phyloP scores from a whole-genome alignment of 2,797 vertebrate genomes.

The Passerculus sandwichensis region DNA sequence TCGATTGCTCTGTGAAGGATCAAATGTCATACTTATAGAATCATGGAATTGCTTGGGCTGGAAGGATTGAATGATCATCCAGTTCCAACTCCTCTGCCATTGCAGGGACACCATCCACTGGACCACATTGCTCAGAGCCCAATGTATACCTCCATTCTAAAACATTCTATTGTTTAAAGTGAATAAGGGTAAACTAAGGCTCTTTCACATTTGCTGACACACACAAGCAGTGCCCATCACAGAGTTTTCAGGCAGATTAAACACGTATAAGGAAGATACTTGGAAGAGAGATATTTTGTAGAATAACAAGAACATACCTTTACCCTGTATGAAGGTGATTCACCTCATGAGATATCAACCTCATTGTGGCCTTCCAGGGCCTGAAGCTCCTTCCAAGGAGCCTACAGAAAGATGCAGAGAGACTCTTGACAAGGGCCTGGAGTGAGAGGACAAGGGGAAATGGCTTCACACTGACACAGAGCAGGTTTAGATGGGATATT shows the following conservation, averaged over 20 bases:
- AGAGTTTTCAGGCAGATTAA: neutral
- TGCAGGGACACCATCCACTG: neutral
- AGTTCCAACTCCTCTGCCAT: neutral
- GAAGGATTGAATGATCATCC: neutral
- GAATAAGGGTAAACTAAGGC: neutral
- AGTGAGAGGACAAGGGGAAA: neutral
- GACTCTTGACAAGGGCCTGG: neutral
- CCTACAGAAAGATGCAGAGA: neutral
- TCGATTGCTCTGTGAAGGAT: neutral
- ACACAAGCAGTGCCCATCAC: neutral
- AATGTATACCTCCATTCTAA: neutral
- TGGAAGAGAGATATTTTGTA: neutral
- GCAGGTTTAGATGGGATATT: rapidly evolving
- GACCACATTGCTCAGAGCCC: neutral
- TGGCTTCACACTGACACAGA: neutral
- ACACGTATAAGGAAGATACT: neutral
- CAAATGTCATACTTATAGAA: neutral
- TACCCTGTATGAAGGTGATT: neutral
- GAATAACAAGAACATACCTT: neutral
- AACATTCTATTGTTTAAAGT: neutral
- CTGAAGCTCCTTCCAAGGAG: neutral
- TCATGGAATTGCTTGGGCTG: neutral
- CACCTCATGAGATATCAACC: rapidly evolving
- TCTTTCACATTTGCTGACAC: neutral
- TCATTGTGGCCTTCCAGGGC: neutral